A percentile compares a stretch with the other conserved stretches of the same genome.
These are phyloP conservation scores for Aepyceros melampus DNA, from an alignment of 2,113 vertebrate species.

Conservation along the genomic window DNA sequence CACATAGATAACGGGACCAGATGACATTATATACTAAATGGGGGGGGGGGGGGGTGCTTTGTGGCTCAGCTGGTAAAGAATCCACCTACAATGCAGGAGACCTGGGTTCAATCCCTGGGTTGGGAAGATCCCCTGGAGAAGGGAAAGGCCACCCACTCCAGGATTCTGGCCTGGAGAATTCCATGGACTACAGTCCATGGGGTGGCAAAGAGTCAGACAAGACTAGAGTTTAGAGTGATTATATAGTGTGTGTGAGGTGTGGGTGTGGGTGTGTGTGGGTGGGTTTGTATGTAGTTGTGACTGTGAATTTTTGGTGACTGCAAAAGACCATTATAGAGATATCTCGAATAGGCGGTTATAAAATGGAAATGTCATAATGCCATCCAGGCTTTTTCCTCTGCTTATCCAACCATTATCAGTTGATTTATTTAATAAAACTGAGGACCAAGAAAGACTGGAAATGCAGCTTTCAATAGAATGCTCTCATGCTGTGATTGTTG, in stretches of 20 bases:
- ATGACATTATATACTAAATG: too few relatives aligned
- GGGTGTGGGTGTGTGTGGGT: not conserved
- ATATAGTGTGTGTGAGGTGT: not conserved
- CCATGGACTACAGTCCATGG: not conserved
- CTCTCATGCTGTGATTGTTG: slow-evolving; percentile 82
- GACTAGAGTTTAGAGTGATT: not conserved
- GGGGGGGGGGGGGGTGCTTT: not conserved
- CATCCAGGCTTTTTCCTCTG: slow-evolving; percentile 37
- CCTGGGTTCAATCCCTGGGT: not conserved
- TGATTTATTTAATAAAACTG: slow-evolving; percentile 84
- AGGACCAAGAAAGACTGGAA: slow-evolving; percentile 73
- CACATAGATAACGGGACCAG: not conserved
- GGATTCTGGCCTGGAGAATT: not conserved
- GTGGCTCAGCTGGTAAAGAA: not conserved
- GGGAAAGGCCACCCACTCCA: not conserved
- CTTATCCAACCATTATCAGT: slow-evolving; percentile 75
- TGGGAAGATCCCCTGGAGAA: not conserved
- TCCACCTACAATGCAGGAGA: fast-evolving
- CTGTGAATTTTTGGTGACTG: not conserved
- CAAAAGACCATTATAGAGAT: not conserved
- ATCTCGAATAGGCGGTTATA: not conserved
- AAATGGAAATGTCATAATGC: slow-evolving; percentile 41
- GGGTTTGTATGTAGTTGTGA: not conserved
- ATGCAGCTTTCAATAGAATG: slow-evolving; percentile 75
- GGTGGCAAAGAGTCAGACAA: not conserved